phyloP scores from a whole-genome alignment of 2,113 vertebrate species.

The Datnioides undecimradiatus region DNA sequence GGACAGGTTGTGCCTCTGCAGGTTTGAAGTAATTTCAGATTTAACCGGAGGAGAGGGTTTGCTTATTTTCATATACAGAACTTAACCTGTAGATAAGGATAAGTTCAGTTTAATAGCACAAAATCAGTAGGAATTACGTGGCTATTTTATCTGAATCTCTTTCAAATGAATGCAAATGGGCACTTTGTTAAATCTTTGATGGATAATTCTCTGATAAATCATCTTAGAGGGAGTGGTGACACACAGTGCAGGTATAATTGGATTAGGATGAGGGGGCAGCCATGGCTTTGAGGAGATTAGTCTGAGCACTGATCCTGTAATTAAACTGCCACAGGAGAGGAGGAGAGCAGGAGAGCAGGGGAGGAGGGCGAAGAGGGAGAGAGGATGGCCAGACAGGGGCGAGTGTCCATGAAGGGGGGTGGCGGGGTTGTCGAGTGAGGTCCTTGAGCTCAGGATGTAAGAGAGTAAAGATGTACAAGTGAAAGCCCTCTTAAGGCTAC shows the following conservation, averaged over 20 bases:
- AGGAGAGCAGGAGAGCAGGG: slow-evolving; percentile 54
- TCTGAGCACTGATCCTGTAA: slow-evolving; percentile 95
- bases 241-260: slow-evolving; percentile 97
- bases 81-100: slow-evolving; percentile 7
- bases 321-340: slow-evolving; percentile 89
- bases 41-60: background rate
- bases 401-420: slow-evolving; percentile 70
- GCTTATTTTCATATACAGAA: background rate
- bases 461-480: slow-evolving; percentile 72
- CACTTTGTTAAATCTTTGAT: slow-evolving; percentile 61
- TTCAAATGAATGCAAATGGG: slow-evolving; percentile 63
- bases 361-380: slow-evolving; percentile 44
- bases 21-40: background rate
- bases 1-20: background rate
- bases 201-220: slow-evolving; percentile 90
- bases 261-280: slow-evolving; percentile 93
- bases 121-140: slow-evolving; percentile 49
- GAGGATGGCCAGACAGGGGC: slow-evolving; percentile 83
- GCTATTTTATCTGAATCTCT: slow-evolving; percentile 44
- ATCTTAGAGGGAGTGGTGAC: slow-evolving; percentile 87
- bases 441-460: slow-evolving; percentile 75
- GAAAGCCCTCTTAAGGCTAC: slow-evolving; percentile 50
- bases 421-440: slow-evolving; percentile 71
- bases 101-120: slow-evolving; percentile 28
- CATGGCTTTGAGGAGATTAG: slow-evolving; percentile 97